phyloP scores from a whole-genome alignment of 1,140 invertebrate genomes.

The Pseudomyrmex dendroicus region DNA sequence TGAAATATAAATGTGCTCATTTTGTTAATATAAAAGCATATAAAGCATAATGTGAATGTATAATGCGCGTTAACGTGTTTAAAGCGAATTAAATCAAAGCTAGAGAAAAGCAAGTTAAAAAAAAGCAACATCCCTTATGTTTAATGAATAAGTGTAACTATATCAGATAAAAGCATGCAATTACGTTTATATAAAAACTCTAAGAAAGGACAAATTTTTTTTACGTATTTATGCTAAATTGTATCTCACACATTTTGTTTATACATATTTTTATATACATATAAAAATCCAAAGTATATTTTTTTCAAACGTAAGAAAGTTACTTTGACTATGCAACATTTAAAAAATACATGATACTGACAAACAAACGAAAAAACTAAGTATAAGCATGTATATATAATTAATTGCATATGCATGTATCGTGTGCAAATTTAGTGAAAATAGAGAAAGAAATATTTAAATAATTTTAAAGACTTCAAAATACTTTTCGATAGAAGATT shows the following conservation, averaged over 20 bases:
- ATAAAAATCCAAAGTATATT: neutral
- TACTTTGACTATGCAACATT: neutral
- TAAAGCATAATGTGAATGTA: constrained; percentile 3
- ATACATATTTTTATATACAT: neutral
- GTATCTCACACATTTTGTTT: constrained; percentile 32
- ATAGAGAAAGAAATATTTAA: neutral
- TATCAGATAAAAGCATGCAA: constrained; percentile 1
- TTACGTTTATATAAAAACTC: constrained; percentile 28
- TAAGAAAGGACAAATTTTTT: constrained; percentile 6
- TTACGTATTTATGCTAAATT: constrained; percentile 19
- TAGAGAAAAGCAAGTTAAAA: constrained; percentile 23
- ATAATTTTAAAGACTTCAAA: neutral
- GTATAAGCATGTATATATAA: neutral
- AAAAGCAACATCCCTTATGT: constrained; percentile 30
- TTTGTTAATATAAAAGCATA: constrained; percentile 52
- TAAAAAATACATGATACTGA: neutral
- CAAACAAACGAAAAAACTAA: neutral
- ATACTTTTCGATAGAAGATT: constrained; percentile 14
- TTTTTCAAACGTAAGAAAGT: constrained; percentile 1
- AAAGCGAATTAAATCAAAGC: neutral
- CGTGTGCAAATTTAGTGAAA: neutral
- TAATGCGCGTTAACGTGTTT: neutral
- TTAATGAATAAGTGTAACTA: constrained; percentile 6
- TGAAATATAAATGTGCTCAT: constrained; percentile 21
- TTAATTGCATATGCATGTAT: neutral